Percentiles rank a stretch among this genome's conserved stretches.
These are phyloP conservation scores for Hucho hucho DNA, from an alignment of 2,113 vertebrate genomes.

Conservation along the genomic window DNA sequence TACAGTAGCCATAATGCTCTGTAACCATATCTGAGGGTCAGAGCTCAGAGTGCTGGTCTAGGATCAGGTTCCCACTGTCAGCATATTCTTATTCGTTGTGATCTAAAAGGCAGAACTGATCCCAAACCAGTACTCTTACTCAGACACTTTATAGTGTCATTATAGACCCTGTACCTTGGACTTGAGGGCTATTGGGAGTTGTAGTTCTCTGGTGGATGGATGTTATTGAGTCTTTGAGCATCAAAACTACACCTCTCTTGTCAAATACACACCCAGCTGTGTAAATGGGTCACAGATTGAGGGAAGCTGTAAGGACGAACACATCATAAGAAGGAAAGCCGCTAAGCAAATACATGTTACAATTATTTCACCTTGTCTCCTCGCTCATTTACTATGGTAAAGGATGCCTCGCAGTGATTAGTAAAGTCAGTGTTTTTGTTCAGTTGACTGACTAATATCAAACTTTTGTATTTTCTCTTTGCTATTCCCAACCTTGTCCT, in stretches of 20 bases:
- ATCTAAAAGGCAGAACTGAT: too few species aligned
- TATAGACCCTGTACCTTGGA: constrained; percentile 20
- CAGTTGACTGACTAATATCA: constrained; percentile 40
- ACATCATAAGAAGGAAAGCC: constrained; percentile 50
- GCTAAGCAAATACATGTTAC: constrained; percentile 51
- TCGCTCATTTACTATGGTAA: constrained; percentile 36
- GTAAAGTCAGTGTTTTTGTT: constrained; percentile 25
- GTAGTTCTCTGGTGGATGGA: constrained; percentile 36
- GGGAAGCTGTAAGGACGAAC: constrained; percentile 33
- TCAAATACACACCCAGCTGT: constrained; percentile 40
- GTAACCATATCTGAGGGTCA: too few species aligned
- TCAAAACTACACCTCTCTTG: constrained; percentile 36
- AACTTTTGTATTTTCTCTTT: constrained; percentile 34
- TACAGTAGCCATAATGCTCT: too few species aligned
- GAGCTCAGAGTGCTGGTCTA: constrained; percentile 24
- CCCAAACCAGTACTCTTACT: too few species aligned
- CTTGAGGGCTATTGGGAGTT: constrained; percentile 18
- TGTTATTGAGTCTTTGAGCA: constrained; percentile 32
- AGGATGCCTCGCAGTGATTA: constrained; percentile 12
- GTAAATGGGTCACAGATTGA: constrained; percentile 59
- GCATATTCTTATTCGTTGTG: too few species aligned
- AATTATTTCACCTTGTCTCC: constrained; percentile 33
- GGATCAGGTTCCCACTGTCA: too few species aligned
- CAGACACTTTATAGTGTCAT: too few species aligned
- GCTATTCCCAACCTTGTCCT: constrained; percentile 16